A percentile compares a stretch with the other conserved stretches of the same genome.
Conservation (phyloP, 2,797 vertebrate species). For the Paedocypris micromegethes region DNA sequence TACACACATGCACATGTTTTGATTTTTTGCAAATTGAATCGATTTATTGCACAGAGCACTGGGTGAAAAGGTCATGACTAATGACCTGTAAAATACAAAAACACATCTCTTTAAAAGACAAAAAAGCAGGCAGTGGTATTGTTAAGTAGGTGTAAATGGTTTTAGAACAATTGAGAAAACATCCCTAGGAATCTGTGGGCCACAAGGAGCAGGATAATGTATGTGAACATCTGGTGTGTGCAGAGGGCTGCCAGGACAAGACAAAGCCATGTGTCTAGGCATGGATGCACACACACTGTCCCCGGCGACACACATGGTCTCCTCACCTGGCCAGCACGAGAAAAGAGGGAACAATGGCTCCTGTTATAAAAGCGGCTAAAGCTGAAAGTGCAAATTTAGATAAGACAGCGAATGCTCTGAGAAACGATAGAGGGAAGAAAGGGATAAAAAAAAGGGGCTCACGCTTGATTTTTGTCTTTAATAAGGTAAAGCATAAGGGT, state of each 20-base stretch:
- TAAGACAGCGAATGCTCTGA: constrained; percentile 52
- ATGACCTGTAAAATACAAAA: constrained; percentile 16
- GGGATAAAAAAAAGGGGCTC: neutral
- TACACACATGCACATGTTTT: neutral
- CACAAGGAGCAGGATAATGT: constrained; percentile 73
- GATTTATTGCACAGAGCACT: constrained; percentile 28
- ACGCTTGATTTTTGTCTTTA: no score
- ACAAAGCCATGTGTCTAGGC: constrained; percentile 40
- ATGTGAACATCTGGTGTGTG: constrained; percentile 76
- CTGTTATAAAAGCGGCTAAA: constrained; percentile 40
- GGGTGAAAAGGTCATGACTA: constrained; percentile 18
- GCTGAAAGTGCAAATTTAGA: constrained; percentile 15
- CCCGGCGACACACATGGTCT: constrained; percentile 26
- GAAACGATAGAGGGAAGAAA: neutral
- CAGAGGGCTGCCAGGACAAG: constrained; percentile 67
- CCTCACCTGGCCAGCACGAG: constrained; percentile 47
- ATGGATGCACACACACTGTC: constrained; percentile 35
- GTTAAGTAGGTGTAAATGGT: constrained; percentile 44
- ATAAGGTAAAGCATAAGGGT: no score
- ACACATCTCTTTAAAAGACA: constrained; percentile 32
- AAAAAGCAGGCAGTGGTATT: constrained; percentile 34
- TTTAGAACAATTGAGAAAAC: constrained; percentile 44
- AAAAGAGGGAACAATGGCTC: constrained; percentile 51
- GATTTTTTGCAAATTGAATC: constrained; percentile 21
- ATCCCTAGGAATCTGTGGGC: constrained; percentile 61